Percentiles rank a stretch among this genome's conserved stretches.
Conservation (phyloP, 2,888 invertebrate species). For the Gonocerus acuteangulatus region DNA sequence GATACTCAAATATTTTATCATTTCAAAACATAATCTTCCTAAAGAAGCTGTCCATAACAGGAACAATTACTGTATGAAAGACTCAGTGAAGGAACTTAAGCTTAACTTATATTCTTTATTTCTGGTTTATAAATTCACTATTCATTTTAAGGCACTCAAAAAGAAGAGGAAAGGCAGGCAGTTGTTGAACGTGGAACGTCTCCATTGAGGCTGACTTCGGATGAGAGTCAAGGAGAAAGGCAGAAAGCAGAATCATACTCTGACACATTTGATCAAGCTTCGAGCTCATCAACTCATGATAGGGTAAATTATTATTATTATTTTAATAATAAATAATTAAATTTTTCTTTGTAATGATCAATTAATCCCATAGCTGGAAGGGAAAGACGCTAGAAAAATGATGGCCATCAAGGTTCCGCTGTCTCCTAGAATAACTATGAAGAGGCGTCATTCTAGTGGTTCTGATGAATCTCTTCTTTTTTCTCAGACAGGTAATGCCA, state of each 20-base stretch:
- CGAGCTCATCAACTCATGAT: slow-evolving; percentile 14
- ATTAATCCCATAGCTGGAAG: neutral
- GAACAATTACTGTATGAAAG: no score
- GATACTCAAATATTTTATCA: no score
- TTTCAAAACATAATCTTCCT: no score
- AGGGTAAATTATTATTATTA: slow-evolving; percentile 1
- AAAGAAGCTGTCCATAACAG: no score
- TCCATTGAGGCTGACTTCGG: slow-evolving; percentile 27
- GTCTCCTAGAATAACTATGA: slow-evolving; percentile 36
- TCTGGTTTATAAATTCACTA: no score
- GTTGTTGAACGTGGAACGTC: slow-evolving; percentile 31
- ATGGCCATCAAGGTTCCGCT: slow-evolving; percentile 38
- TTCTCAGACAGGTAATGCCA: slow-evolving; percentile 40
- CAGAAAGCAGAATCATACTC: slow-evolving; percentile 17
- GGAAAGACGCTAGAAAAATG: slow-evolving; percentile 15
- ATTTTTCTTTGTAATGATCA: no score
- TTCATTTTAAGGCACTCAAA: neutral
- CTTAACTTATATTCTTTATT: no score
- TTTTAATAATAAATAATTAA: no score
- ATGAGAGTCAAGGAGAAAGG: slow-evolving; percentile 10
- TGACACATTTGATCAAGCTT: slow-evolving; percentile 21
- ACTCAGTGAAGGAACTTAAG: no score
- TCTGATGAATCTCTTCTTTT: slow-evolving; percentile 41
- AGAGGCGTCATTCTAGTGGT: slow-evolving; percentile 40
- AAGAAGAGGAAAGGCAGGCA: neutral